Evolutionary conservation across 2,888 invertebrate species (phyloP).

Genomic region (Drosophila nr. fundita): DNA sequence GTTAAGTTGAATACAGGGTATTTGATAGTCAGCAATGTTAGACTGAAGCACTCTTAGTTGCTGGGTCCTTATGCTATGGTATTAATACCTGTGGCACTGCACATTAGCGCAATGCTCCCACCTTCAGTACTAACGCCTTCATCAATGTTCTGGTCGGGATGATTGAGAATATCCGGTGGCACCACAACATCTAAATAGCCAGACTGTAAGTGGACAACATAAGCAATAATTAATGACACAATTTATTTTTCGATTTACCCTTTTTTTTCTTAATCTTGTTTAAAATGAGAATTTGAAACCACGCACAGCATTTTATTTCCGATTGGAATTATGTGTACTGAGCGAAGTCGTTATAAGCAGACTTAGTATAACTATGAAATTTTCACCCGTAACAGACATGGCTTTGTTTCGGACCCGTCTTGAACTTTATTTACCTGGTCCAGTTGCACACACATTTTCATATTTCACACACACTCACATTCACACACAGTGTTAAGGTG

Average conservation of each 20-base stretch:
- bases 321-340: not conserved
- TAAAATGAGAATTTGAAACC: not conserved
- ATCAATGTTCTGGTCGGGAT: constrained; percentile 85
- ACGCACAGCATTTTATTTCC: not conserved
- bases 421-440: constrained; percentile 16
- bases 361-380: not conserved
- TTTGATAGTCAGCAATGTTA: not conserved
- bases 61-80: not conserved
- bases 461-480: not conserved
- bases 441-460: not conserved
- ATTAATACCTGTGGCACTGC: constrained; percentile 88
- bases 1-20: not conserved
- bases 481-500: constrained; percentile 37
- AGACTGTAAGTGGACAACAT: constrained; percentile 87
- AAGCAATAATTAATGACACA: not conserved
- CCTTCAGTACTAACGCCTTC: constrained; percentile 92
- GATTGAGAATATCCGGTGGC: constrained; percentile 93
- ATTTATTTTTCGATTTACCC: not conserved
- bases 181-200: constrained; percentile 94
- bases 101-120: constrained; percentile 90
- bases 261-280: not conserved
- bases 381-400: not conserved
- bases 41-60: not conserved
- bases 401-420: not conserved
- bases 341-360: not conserved